These are phyloP conservation scores for Meandrusa payeni DNA, from an alignment of 2,888 invertebrate genomes.

Conservation along the genomic window DNA sequence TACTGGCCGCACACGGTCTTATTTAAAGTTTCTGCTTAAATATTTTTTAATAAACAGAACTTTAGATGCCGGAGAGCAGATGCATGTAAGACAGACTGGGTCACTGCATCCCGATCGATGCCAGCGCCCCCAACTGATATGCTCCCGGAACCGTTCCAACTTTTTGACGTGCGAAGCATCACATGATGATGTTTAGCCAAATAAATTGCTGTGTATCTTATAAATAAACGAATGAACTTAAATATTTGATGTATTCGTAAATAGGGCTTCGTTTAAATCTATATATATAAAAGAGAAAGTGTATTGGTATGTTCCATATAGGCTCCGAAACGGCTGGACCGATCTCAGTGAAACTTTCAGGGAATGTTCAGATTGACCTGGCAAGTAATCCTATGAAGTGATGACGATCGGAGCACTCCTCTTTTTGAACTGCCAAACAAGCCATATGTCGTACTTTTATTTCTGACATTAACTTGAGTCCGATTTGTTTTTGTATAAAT, in stretches of 20 bases:
- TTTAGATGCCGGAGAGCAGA: conserved; percentile 14
- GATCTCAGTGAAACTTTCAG: too few species aligned
- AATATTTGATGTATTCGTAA: neutral
- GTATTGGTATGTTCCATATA: too few species aligned
- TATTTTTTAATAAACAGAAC: conserved; percentile 17
- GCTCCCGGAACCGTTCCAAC: conserved; percentile 38
- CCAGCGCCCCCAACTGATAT: conserved; percentile 26
- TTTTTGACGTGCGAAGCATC: conserved; percentile 20
- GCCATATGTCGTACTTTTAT: too few species aligned
- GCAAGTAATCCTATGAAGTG: too few species aligned
- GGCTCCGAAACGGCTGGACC: too few species aligned
- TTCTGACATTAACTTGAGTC: too few species aligned
- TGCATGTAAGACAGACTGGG: conserved; percentile 25
- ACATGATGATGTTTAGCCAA: conserved; percentile 16
- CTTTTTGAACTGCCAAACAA: too few species aligned
- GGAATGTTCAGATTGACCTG: too few species aligned
- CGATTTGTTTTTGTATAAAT: too few species aligned
- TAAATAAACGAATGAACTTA: conserved; percentile 18
- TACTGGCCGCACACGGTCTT: conserved; percentile 16
- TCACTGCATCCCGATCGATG: conserved; percentile 28
- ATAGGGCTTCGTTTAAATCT: neutral
- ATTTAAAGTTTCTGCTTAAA: conserved; percentile 17
- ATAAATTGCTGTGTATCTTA: conserved; percentile 22
- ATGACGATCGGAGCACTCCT: too few species aligned
- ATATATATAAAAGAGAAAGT: too few species aligned